A percentile compares a stretch with the other conserved stretches of the same genome.
phyloP scores from a whole-genome alignment of 2,113 vertebrate genomes.

The Dermatemys mawii region DNA sequence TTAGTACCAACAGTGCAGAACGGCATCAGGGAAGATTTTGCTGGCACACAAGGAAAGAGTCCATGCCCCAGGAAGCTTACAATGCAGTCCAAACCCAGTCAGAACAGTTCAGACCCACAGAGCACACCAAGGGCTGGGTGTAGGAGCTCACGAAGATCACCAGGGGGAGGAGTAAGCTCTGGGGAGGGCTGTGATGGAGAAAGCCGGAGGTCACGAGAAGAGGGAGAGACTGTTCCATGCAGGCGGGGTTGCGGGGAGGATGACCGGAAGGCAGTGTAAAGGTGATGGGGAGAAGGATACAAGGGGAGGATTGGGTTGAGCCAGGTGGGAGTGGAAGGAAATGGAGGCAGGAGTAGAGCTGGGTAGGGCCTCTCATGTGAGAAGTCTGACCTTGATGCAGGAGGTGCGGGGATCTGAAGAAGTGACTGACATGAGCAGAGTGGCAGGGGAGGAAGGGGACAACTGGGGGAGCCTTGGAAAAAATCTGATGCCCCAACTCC shows the following conservation, averaged over 20 bases:
- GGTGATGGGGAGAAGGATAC: neutral
- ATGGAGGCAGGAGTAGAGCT: neutral
- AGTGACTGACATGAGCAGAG: neutral
- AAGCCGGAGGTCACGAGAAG: neutral
- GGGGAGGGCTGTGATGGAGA: neutral
- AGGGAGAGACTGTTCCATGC: neutral
- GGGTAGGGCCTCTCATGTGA: neutral
- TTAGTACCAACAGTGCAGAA: neutral
- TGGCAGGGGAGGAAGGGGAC: neutral
- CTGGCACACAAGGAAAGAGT: neutral
- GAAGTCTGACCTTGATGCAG: neutral
- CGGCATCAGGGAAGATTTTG: neutral
- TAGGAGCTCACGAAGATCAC: neutral
- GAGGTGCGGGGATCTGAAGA: neutral
- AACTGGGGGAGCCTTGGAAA: too few relatives aligned
- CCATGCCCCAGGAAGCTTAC: neutral
- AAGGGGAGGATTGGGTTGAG: neutral
- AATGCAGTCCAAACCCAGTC: neutral
- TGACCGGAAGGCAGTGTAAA: neutral
- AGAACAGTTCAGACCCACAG: neutral
- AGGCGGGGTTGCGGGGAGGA: neutral
- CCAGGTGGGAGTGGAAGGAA: neutral
- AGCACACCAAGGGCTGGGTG: too few relatives aligned
- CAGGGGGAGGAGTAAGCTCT: neutral
- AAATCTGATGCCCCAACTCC: too few relatives aligned